These are phyloP conservation scores for Cantharis lateralis DNA, from an alignment of 2,888 invertebrate genomes.

Conservation along the genomic window DNA sequence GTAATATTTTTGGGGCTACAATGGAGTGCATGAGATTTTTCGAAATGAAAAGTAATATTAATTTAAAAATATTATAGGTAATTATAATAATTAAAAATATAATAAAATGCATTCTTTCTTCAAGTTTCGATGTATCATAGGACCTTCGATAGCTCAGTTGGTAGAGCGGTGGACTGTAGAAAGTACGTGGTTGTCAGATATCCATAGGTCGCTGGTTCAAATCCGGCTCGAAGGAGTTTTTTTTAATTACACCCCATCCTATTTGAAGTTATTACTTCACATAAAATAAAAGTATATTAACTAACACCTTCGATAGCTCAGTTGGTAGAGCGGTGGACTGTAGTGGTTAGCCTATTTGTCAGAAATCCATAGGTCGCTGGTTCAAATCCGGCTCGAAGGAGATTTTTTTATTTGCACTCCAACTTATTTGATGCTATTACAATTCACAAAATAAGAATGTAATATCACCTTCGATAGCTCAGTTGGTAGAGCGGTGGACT, in stretches of 20 bases:
- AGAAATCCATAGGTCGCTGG: constrained; percentile 69
- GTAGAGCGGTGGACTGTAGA: constrained; percentile 55
- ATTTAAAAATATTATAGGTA: no score
- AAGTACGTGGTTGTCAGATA: constrained; percentile 41
- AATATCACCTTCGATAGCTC: constrained; percentile 49
- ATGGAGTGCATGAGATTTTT: no score
- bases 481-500: constrained; percentile 55
- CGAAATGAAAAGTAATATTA: no score
- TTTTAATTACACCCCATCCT: no score
- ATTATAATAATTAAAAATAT: no score
- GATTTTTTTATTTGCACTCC: no score
- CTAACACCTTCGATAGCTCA: constrained; percentile 35
- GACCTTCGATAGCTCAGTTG: constrained; percentile 53
- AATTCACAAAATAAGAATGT: background rate
- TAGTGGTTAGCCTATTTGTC: constrained; percentile 33
- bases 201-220: constrained; percentile 73
- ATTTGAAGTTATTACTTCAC: no score
- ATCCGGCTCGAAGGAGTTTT: constrained; percentile 66
- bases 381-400: constrained; percentile 73
- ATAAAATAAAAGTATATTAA: background rate
- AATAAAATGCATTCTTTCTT: no score
- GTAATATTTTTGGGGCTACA: no score
- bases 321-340: constrained; percentile 55
- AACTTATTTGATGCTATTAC: background rate
- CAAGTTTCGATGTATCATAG: background rate